These are phyloP conservation scores for Spisula subtruncata DNA, from an alignment of 2,888 invertebrate species.

Conservation along the genomic window DNA sequence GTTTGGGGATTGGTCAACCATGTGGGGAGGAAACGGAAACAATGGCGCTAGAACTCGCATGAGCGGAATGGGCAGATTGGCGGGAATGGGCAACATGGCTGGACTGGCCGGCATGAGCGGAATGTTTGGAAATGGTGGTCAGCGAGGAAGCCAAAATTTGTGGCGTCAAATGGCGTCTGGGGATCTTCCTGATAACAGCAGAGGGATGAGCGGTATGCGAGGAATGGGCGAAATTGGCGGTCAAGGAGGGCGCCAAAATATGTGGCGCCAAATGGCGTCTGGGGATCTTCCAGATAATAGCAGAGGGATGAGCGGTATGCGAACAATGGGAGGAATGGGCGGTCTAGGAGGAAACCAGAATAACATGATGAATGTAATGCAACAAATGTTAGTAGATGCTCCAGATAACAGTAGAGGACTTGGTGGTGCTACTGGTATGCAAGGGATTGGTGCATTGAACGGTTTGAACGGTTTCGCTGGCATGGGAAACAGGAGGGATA, in stretches of 20 bases:
- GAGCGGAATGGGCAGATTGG: background rate
- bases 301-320: too few species aligned
- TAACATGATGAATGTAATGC: too few species aligned
- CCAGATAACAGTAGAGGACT: too few species aligned
- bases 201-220: background rate
- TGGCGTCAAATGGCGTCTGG: background rate
- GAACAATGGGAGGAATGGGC: background rate
- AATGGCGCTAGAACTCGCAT: background rate
- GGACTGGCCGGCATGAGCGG: background rate
- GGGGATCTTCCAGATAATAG: too few species aligned
- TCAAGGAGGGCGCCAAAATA: too few species aligned
- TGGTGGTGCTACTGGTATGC: background rate
- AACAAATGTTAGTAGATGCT: too few species aligned
- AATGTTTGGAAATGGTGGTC: slow-evolving; percentile 10
- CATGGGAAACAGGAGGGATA: background rate
- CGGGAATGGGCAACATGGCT: background rate
- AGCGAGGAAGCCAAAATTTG: background rate
- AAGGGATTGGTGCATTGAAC: background rate
- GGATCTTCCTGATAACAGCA: background rate
- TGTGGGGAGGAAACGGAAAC: background rate
- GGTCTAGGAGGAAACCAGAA: background rate
- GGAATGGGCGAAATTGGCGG: slow-evolving; percentile 2
- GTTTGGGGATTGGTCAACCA: background rate
- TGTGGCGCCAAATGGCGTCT: too few species aligned
- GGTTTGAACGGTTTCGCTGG: background rate